A percentile compares a stretch with the other conserved stretches of the same genome.
phyloP scores from a whole-genome alignment of 2,113 vertebrate species.

The Gavialis gangeticus region DNA sequence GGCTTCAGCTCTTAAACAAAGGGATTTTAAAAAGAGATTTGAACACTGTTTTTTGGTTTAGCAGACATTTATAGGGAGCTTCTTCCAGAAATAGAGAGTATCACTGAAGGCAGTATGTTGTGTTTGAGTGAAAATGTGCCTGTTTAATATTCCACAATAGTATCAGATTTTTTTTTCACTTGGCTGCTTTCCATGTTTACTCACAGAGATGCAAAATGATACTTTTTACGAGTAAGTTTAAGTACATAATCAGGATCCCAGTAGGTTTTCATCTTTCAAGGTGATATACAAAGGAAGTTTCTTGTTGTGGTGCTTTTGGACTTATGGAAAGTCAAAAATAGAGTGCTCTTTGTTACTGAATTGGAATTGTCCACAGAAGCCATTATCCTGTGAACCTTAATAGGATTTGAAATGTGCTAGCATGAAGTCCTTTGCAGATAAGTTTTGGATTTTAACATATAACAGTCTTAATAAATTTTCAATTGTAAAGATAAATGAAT shows the following conservation, averaged over 20 bases:
- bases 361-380: not conserved
- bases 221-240: not conserved
- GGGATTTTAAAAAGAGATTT: not conserved
- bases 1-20: not conserved
- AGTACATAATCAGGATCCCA: not conserved
- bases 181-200: not conserved
- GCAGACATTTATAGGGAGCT: not conserved
- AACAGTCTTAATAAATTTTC: fast-evolving
- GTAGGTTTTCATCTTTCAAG: not conserved
- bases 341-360: not conserved
- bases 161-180: not conserved
- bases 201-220: not conserved
- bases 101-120: not conserved
- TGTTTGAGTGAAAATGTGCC: not conserved
- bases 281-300: not conserved
- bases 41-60: not conserved
- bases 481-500: not conserved
- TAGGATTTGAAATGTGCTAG: not conserved
- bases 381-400: not conserved
- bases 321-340: not conserved
- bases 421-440: not conserved
- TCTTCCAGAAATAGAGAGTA: not conserved
- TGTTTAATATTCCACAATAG: not conserved
- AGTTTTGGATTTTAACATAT: not conserved
- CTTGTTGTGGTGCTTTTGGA: not conserved